These are phyloP conservation scores for Danio choprae DNA, from an alignment of 2,797 vertebrate species.

Conservation along the genomic window DNA sequence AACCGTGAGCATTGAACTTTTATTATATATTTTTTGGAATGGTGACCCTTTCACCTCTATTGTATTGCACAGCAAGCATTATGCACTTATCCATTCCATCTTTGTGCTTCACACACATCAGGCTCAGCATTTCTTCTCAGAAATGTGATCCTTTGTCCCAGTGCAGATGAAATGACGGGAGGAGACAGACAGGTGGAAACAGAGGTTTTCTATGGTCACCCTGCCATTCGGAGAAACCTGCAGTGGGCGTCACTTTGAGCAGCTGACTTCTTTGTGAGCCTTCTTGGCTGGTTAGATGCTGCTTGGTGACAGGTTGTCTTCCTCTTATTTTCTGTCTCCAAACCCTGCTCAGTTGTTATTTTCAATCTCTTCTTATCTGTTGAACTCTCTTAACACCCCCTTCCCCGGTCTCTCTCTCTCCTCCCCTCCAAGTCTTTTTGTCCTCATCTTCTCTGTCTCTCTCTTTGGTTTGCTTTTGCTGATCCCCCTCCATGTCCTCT, in stretches of 20 bases:
- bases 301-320: conserved; percentile 36
- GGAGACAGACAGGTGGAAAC: not conserved
- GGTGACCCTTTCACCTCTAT: not conserved
- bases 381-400: conserved; percentile 35
- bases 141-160: not conserved
- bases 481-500: conserved; percentile 34
- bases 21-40: not conserved
- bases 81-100: not conserved
- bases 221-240: conserved; percentile 27
- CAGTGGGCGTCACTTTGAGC: conserved; percentile 13
- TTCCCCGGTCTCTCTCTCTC: conserved; percentile 25
- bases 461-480: conserved; percentile 20
- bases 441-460: conserved; percentile 34
- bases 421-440: conserved; percentile 36
- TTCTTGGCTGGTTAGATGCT: conserved; percentile 11
- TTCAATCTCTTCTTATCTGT: conserved; percentile 36
- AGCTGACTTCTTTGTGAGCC: not conserved
- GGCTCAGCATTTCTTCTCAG: not conserved
- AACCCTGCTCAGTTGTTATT: conserved; percentile 31
- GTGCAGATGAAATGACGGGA: not conserved
- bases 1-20: too few species aligned
- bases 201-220: conserved; percentile 31
- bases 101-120: not conserved
- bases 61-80: not conserved
- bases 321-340: conserved; percentile 27